A percentile compares a stretch with the other conserved stretches of the same genome.
Conservation (phyloP, 2,888 invertebrate genomes). For the Megastigmus dorsalis region DNA sequence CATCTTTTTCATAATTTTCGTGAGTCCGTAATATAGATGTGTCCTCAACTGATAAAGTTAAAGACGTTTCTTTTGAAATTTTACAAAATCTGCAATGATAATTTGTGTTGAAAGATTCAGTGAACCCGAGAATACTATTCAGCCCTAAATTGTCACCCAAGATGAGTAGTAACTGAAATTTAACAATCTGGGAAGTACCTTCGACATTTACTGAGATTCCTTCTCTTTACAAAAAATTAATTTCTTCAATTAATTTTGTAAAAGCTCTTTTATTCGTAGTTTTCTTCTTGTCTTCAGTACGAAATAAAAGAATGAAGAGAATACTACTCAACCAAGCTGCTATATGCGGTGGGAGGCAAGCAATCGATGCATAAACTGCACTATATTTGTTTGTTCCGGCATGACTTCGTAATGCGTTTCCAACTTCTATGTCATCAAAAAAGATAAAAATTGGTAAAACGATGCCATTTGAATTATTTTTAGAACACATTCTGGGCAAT, state of each 20-base stretch:
- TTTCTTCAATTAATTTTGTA: neutral
- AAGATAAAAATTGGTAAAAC: neutral
- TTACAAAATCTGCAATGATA: slow-evolving; percentile 9
- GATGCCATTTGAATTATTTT: too few species aligned
- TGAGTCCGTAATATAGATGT: neutral
- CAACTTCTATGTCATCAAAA: too few species aligned
- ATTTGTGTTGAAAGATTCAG: slow-evolving; percentile 35
- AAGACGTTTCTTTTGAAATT: neutral
- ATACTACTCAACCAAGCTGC: neutral
- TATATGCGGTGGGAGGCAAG: neutral
- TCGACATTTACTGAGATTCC: neutral
- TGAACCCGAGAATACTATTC: slow-evolving; percentile 29
- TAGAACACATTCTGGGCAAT: too few species aligned
- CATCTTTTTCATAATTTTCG: neutral
- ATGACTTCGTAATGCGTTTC: too few species aligned
- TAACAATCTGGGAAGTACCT: too few species aligned
- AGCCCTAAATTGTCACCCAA: slow-evolving; percentile 8
- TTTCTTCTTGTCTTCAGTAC: neutral
- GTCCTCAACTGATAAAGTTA: neutral
- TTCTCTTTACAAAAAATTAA: neutral
- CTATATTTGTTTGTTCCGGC: too few species aligned
- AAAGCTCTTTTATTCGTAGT: neutral
- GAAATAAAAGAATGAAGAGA: neutral
- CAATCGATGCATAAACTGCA: too few species aligned
- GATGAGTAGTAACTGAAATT: too few species aligned